Evolutionary conservation across 1,140 invertebrate genomes (phyloP), one percentile per base, ranked within the genome.

Genomic region (Drosophila punjabiensis): DNA sequence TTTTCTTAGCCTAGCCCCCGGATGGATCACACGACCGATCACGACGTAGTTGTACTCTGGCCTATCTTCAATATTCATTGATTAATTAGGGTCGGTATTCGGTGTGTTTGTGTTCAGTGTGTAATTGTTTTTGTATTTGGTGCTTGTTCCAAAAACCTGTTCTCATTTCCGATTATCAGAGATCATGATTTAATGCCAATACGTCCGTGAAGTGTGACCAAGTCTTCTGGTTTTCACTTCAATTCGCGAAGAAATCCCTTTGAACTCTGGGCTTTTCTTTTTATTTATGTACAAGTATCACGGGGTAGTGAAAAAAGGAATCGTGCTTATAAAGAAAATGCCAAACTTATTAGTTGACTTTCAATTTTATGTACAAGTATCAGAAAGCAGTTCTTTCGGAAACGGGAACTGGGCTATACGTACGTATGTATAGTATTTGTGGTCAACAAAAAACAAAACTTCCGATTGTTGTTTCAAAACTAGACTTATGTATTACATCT

Each of bases 1-100:
- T 60, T 70, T 33, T 41, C n/a, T 79, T 71, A 79, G 24, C 56
- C 61, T 76, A 74, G 30, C 41, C 48, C 68, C 47, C 28, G 45
- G 20, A 52, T 53, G 13, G 45, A 47, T 45, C 56, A 43, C 56
- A 56, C 33, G 53, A 33, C 52, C 32, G 32, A 55, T 55, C 33
- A 24, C 47, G 47, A 30, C 14, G 48, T 30, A 24, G 53, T 24
- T 37, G 39, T 37, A 58, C 39, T 58, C 55, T 58, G 35, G 14
- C 55, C 55, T 58, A 39, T 4, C 35, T n/a, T 56, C 20, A 16
- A 39, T 39, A 39, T 56, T 58, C 35, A 58, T 58, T 39, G 55
- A n/a, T 39, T 28, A 39, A 28, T 39, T 58, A 3, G 20, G 33
- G 35, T 39, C 35, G 20, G 14, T 53, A 53, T 53, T 53, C 3